Percentiles rank a stretch among this genome's conserved stretches.
These are phyloP conservation scores for Pardosa pseudoannulata DNA, from an alignment of 2,888 invertebrate genomes.

Conservation along the genomic window DNA sequence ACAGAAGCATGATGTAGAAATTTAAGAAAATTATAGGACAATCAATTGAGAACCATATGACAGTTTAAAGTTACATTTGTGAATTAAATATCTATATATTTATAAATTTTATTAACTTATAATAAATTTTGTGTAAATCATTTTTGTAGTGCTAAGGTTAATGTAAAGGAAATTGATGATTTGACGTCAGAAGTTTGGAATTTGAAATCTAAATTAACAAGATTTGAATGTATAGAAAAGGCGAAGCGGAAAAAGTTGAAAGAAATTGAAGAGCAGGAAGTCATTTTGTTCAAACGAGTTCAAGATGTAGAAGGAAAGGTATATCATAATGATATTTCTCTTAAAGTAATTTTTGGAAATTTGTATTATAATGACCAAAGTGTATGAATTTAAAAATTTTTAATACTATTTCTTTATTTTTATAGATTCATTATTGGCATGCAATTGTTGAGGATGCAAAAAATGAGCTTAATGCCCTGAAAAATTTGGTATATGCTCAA, in stretches of 20 bases:
- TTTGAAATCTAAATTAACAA: neutral
- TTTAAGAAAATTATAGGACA: no score
- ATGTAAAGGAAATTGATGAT: conserved; percentile 11
- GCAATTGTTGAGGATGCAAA: neutral
- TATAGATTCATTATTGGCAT: neutral
- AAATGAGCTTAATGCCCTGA: neutral
- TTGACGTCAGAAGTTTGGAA: conserved; percentile 5
- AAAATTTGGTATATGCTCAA: neutral
- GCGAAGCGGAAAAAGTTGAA: neutral
- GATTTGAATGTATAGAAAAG: neutral
- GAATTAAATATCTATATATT: no score
- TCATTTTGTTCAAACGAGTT: neutral
- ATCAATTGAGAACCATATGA: no score
- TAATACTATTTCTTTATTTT: neutral
- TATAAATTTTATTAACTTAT: no score
- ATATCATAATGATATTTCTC: no score
- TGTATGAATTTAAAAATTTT: no score
- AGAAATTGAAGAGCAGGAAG: neutral
- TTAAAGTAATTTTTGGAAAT: no score
- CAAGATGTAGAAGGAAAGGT: neutral
- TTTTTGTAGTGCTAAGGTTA: neutral
- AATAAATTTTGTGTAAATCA: no score
- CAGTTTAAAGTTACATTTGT: no score
- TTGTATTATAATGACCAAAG: no score
- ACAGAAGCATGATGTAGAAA: no score